Base-by-base conservation (phyloP, 2,888 invertebrate genomes). In the Gerosis bhagava region DNA sequence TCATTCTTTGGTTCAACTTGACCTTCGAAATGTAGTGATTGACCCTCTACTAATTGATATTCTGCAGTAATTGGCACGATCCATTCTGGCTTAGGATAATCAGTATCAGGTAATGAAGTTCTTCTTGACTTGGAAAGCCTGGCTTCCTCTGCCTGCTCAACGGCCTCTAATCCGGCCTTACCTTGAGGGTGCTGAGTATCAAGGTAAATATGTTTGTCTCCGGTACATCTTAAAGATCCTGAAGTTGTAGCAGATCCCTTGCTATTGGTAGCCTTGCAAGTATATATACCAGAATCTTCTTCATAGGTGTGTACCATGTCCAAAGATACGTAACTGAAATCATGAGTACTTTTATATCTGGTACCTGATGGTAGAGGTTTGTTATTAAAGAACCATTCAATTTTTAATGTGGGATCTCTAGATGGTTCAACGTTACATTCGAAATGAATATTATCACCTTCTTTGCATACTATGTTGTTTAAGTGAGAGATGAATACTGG, bases 121-220 rank as follows among this genome's bases (percentile, higher is more conserved):
- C 93, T 93, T 57, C 94, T 92, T 54, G 91, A 92, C 57, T 93
- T 93, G 65, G 95, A 94, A 51, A 94, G 90, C 59, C 94, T 91
- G 12, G 94, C 95, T 68, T 95, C 95, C 73, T 98, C 98, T 32
- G 96, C 94, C 81, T 96, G 95, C 73, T 96, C 93, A 0, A 98
- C 95, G 53, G 95, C 95, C 70, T 97, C 95, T 46, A 98, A 90
- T 32, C 98, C 98, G 62, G 94, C 94, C 71, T 94, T 92, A 22
- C 98, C 98, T 90, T 97, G 97, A 29, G 98, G 98, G 89, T 98
- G 97, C 82, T 98, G 97, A 0, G 98, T 97, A 68, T 98, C 97
- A 35, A 95, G 82, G 72, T 93, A 95, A 72, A 97, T 96, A 50
- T 91, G 92, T 67, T 93, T 92, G 58, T 94, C 94, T 57, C 95